A percentile compares a stretch with the other conserved stretches of the same genome.
These are phyloP conservation scores for Ibidorhyncha struthersii DNA, from an alignment of 2,113 vertebrate genomes.

Conservation along the genomic window DNA sequence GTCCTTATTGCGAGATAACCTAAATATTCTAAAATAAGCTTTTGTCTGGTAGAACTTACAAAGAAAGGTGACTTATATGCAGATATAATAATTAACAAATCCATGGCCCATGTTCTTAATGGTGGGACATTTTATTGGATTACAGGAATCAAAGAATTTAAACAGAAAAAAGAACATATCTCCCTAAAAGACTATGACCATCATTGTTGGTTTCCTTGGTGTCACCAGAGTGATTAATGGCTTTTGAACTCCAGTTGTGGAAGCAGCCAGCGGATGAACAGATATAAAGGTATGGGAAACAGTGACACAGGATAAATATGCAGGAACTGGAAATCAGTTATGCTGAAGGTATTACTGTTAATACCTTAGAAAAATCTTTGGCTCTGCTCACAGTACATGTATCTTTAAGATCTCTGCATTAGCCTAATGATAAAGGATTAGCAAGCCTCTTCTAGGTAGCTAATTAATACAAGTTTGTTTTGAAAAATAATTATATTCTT, in stretches of 20 bases:
- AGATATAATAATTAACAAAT: background rate
- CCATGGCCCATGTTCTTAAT: background rate
- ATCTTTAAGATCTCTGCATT: background rate
- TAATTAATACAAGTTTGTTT: background rate
- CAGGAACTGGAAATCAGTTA: conserved; percentile 10
- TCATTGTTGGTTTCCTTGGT: background rate
- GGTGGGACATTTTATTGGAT: background rate
- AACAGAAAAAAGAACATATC: background rate
- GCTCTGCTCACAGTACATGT: background rate
- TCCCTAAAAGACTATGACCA: background rate
- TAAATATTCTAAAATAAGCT: background rate
- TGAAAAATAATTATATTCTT: background rate
- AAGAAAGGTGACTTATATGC: background rate
- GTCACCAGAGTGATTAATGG: background rate
- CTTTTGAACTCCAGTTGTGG: background rate
- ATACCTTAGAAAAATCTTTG: conserved; percentile 3
- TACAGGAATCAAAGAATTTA: background rate
- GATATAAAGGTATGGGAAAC: background rate
- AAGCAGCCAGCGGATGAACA: background rate
- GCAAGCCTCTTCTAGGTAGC: background rate
- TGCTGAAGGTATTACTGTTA: conserved; percentile 23
- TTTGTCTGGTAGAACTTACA: background rate
- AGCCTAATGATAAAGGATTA: background rate
- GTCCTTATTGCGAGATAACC: background rate
- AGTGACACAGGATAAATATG: background rate